These are phyloP conservation scores for Condylura cristata DNA, from an alignment of 2,113 vertebrate genomes.

Conservation along the genomic window DNA sequence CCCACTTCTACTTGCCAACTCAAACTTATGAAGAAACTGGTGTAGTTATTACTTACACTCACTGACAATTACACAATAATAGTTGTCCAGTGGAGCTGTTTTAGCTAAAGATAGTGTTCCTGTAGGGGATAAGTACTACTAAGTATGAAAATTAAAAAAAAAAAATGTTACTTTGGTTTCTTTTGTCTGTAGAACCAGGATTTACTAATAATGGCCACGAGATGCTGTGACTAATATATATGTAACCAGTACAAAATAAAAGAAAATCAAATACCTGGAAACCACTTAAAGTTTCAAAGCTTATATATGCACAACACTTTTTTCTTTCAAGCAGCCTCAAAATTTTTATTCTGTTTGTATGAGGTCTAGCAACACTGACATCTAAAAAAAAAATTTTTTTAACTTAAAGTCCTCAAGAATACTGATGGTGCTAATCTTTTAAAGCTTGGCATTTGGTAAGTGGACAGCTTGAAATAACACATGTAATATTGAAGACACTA, in stretches of 20 bases:
- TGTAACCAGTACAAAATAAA: background rate
- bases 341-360: background rate
- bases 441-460: background rate
- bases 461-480: background rate
- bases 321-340: background rate
- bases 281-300: background rate
- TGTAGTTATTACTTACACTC: background rate
- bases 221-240: background rate
- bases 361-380: background rate
- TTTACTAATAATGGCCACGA: background rate
- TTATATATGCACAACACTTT: background rate
- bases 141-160: background rate
- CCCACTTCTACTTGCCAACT: background rate
- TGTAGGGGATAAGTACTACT: background rate
- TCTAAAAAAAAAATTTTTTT: background rate
- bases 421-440: background rate
- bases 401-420: background rate
- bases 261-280: background rate
- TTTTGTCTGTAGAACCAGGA: background rate
- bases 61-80: background rate
- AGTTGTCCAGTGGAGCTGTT: background rate
- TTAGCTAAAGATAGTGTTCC: background rate
- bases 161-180: background rate
- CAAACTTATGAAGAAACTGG: background rate
- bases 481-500: background rate